These are phyloP conservation scores for Crotophaga sulcirostris DNA, from an alignment of 2,113 vertebrate species.

Conservation along the genomic window DNA sequence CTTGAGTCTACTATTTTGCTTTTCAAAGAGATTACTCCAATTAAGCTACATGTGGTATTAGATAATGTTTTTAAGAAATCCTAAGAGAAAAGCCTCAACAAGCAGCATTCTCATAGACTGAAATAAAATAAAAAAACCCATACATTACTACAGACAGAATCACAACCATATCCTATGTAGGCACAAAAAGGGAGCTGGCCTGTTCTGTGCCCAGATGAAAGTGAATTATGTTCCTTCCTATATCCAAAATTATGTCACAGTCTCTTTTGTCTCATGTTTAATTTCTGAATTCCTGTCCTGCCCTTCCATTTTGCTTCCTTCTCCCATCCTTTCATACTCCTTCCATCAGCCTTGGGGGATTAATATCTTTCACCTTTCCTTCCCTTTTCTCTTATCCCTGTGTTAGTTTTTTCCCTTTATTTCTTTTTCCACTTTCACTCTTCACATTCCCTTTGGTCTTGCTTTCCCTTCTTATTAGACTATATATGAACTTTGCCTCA, in stretches of 20 bases:
- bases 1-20: background rate
- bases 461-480: background rate
- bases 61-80: background rate
- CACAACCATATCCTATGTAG: background rate
- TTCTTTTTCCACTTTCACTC: background rate
- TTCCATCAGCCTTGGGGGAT: background rate
- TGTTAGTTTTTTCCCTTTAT: background rate
- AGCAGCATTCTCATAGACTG: background rate
- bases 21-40: background rate
- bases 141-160: background rate
- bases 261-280: background rate
- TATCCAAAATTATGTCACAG: background rate
- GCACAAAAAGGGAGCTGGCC: background rate
- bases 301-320: background rate
- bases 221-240: background rate
- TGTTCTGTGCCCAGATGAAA: background rate
- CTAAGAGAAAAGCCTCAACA: background rate
- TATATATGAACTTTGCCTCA: background rate
- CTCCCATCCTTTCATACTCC: background rate
- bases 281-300: background rate
- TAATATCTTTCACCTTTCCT: background rate
- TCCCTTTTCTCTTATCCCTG: background rate
- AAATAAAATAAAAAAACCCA: background rate
- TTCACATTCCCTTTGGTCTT: background rate
- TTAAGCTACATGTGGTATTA: background rate